Evolutionary conservation across 1,140 invertebrate genomes (phyloP), one percentile per base, ranked within the genome.

Genomic region (Brachionus paranguensis): DNA sequence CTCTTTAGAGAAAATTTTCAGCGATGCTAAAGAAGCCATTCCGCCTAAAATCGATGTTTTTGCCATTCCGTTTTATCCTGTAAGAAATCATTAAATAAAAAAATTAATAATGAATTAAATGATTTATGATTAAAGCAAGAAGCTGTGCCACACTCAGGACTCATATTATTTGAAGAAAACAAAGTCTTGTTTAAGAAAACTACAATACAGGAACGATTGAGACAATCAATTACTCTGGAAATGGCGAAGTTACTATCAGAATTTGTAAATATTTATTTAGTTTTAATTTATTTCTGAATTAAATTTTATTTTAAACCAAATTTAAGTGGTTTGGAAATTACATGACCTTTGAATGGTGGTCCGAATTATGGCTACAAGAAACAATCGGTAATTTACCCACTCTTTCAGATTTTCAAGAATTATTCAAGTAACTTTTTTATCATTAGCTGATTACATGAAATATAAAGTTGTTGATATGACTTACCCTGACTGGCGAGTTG

Each of bases 271-370:
- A 37, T n/a, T n/a, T 37, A 37, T 37, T 37, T 37, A 37, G 3
- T 64, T 45, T 27, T 41, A 43, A 79, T n/a, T 24, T 33, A 10
- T 55, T 60, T 20, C 4, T 55, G 17, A 55, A n/a, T 20, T 20
- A 12, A 12, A 27, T 29, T 29, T n/a, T 10, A 14, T 50, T 76
- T 74, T 55, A 20, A 53, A 17, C 6, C 14, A 4, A 24, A 11
- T 68, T 68, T 2, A 29, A 83, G 81, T 83, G 68, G 64, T 83
- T 68, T 70, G 81, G 81, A 10, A 83, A 83, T 70, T 83, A 43
- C 12, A 24, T 83, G 47, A 68, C 64, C 10, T 83, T 83, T 72
- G 29, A 24, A 47, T 83, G 81, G 81, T 83, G 81, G 81, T 55
- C 64, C 33, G 60, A 83, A 20, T 45, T 83, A 33, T 83, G 81